phyloP scores from a whole-genome alignment of 2,888 invertebrate species.

The Spisula subtruncata region DNA sequence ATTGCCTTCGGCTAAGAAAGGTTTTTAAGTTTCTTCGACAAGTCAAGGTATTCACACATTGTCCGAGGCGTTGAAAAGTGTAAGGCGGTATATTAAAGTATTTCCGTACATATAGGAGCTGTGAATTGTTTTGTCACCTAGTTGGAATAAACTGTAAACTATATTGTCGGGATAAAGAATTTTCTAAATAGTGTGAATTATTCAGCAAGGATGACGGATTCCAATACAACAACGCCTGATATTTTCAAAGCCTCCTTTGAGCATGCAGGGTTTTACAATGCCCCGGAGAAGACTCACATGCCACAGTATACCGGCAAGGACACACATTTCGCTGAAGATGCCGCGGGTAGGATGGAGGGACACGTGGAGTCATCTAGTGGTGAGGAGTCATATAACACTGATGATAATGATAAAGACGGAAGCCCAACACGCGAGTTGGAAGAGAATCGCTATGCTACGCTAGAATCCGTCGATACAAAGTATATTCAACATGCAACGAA shows the following conservation, averaged over 20 bases:
- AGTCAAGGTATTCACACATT: too few species aligned
- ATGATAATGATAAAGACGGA: conserved; percentile 47
- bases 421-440: conserved; percentile 3
- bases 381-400: conserved; percentile 61
- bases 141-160: too few species aligned
- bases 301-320: conserved; percentile 57
- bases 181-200: too few species aligned
- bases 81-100: too few species aligned
- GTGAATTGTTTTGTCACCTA: too few species aligned
- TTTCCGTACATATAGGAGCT: too few species aligned
- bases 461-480: conserved; percentile 57
- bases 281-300: conserved; percentile 15
- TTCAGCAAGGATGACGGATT: neutral
- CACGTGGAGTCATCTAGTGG: conserved; percentile 61
- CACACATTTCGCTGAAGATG: conserved; percentile 58
- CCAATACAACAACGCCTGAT: neutral
- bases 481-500: conserved; percentile 40
- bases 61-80: too few species aligned
- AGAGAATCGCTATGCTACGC: conserved; percentile 39
- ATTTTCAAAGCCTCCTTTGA: conserved; percentile 9
- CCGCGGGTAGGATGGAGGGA: conserved; percentile 49
- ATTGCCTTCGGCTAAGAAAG: too few species aligned
- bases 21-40: too few species aligned
- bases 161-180: too few species aligned
- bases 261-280: conserved; percentile 8